Base-by-base conservation (phyloP, 2,888 invertebrate species). In the Parelbella ahira region DNA sequence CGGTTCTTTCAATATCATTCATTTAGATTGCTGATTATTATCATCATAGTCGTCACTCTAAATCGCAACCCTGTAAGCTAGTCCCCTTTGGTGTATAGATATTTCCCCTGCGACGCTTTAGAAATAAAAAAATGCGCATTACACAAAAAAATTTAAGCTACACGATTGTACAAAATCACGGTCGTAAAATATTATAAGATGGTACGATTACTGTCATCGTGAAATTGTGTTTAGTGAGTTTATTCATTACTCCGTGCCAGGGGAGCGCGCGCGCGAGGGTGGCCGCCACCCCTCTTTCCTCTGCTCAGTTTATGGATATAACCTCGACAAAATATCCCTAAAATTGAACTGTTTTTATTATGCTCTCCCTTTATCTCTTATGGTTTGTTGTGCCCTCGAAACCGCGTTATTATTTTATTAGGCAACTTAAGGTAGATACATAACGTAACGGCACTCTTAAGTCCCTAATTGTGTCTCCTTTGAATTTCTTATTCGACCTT, bases 331-430 rank as follows among this genome's bases (percentile, higher is more conserved):
- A 87, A 87, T 86, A 82, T 83, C 83, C 86, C 83, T 86, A 84
- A 86, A 87, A 86, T 86, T 87, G 86, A 83, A 86, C 76, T 87
- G 86, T 84, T 87, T 87, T 87, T 87, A 86, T 87, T 84, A 82
- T 80, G 74, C 78, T 81, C 75, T 72, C 76, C 77, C 83, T 84
- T 84, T 86, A 86, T 87, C 80, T 84, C 76, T 80, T 78, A 84
- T 73, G 82, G 81, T 86, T 82, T 83, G 80, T 79, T 84, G 79
- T 56, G 54, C 59, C 75, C 80, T 78, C 79, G 79, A 82, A 74
- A 79, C 72, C 69, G 65, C 60, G 71, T 78, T 83, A 79, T 82
- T 83, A 81, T 84, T 84, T 82, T 80, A 83, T 83, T 79, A 75
- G 68, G 57, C 63, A 72, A 65, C 71, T 68, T 63, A 54, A 50